A percentile compares a stretch with the other conserved stretches of the same genome.
Conservation (phyloP, 1,140 invertebrate species). For the Drosophila kurseongensis region DNA sequence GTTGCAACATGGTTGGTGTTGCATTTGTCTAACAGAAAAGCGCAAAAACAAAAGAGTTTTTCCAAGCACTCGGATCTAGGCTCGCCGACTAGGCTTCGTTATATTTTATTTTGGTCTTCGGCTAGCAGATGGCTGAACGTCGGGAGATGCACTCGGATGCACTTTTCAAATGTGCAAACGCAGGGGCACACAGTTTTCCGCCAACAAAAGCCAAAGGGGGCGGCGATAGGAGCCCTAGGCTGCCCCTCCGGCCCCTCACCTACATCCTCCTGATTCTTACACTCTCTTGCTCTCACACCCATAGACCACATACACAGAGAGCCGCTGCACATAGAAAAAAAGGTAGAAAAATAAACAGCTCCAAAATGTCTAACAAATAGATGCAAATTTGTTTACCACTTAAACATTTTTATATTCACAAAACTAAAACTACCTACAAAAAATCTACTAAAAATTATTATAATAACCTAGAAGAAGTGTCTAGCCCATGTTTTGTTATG, state of each 20-base stretch:
- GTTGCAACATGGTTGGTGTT: constrained; percentile 10
- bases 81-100: constrained; percentile 60
- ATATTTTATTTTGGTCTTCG: constrained; percentile 30
- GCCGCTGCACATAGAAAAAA: constrained; percentile 13
- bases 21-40: constrained; percentile 65
- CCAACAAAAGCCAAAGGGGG: constrained; percentile 24
- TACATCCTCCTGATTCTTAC: constrained; percentile 3
- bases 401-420: no score
- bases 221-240: constrained; percentile 60
- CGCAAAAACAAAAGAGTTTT: constrained; percentile 70
- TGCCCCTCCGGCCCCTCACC: background rate
- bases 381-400: no score
- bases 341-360: no score
- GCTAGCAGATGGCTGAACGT: constrained; percentile 31
- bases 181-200: constrained; percentile 68
- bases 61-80: constrained; percentile 67
- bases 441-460: no score
- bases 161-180: constrained; percentile 75
- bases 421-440: no score
- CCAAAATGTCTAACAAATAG: no score
- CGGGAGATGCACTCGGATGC: constrained; percentile 55
- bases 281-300: constrained; percentile 40
- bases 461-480: no score
- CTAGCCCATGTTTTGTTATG: no score
- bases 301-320: constrained; percentile 44